Base-by-base conservation (phyloP, 2,797 vertebrate genomes). In the Ficedula albicollis region DNA sequence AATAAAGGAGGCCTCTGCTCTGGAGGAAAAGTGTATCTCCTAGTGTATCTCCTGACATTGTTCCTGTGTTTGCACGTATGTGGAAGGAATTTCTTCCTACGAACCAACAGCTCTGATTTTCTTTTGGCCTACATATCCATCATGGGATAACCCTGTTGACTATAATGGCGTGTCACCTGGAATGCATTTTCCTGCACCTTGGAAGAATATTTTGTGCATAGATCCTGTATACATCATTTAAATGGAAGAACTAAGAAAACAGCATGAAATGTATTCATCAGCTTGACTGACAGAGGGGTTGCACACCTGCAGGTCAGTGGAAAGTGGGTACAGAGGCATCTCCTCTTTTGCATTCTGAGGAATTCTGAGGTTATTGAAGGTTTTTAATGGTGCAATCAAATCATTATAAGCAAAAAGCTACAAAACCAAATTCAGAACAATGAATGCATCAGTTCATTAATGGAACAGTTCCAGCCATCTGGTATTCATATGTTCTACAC, bases 401-500 rank as follows among this genome's bases (percentile, higher is more conserved):
- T 93, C 83, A 90, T 95, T 96, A 54, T 94, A 89, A 78, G 84
- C 94, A 97, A 96, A 97, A 95, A 97, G 87, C 94, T 97, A 92
- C 94, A 97, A 96, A 98, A 97, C 97, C 96, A 96, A 96, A 96
- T 96, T 96, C 95, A 97, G 97, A 97, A 98, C 96, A 98, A 97
- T 96, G 97, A 97, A 97, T 97, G 94, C 92, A 97, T 97, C 97
- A 97, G 96, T 97, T 97, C 96, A 95, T 97, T 97, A 95, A 95
- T 98, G 98, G 97, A 98, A 97, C 90, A 80, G 88, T 92, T 98
- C 97, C 97, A 98, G 94, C 92, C 98, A 98, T 98, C 97, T 98
- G 98, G 98, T 89, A 97, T 98, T 98, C 98, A 97, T 98, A 97
- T 97, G 97, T 68, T 93, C 87, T 94, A 94, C 90, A 82, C 63